phyloP scores from a whole-genome alignment of 2,888 invertebrate species.

The Mesochorus sp. region DNA sequence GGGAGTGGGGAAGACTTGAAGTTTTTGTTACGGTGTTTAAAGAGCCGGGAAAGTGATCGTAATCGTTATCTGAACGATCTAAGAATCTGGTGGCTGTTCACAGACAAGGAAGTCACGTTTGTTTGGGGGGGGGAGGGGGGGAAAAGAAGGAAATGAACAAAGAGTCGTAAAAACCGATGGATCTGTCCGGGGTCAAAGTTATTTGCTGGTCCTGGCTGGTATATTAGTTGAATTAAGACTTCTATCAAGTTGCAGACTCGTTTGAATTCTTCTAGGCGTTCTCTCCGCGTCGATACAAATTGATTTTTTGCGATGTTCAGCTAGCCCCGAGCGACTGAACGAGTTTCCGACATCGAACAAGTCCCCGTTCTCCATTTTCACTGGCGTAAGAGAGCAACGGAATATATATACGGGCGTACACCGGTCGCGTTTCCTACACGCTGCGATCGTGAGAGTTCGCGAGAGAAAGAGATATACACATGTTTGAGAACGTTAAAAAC shows the following conservation, averaged over 20 bases:
- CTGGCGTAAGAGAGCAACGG: conserved; percentile 13
- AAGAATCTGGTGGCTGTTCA: conserved; percentile 62
- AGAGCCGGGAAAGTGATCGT: conserved; percentile 72
- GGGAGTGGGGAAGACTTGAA: background rate
- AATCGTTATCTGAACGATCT: conserved; percentile 66
- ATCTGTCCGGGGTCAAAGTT: no score
- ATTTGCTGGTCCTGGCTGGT: no score
- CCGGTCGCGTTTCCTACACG: conserved; percentile 12
- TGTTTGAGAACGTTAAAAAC: conserved; percentile 65
- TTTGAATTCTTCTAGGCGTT: no score
- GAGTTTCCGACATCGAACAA: conserved; percentile 31
- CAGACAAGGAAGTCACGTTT: conserved; percentile 45
- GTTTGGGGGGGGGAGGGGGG: no score
- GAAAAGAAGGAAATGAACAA: no score
- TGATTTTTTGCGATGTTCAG: no score
- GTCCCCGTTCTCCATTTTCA: conserved; percentile 39
- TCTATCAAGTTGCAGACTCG: no score
- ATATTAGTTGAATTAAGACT: no score
- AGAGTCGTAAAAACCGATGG: no score
- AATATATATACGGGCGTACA: conserved; percentile 2
- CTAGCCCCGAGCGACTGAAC: conserved; percentile 1
- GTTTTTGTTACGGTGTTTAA: conserved; percentile 1
- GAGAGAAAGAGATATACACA: no score
- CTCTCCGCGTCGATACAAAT: no score
- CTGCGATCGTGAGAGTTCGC: conserved; percentile 2